These are phyloP conservation scores for Parnassius apollo DNA, from an alignment of 2,888 invertebrate species.

Conservation along the genomic window DNA sequence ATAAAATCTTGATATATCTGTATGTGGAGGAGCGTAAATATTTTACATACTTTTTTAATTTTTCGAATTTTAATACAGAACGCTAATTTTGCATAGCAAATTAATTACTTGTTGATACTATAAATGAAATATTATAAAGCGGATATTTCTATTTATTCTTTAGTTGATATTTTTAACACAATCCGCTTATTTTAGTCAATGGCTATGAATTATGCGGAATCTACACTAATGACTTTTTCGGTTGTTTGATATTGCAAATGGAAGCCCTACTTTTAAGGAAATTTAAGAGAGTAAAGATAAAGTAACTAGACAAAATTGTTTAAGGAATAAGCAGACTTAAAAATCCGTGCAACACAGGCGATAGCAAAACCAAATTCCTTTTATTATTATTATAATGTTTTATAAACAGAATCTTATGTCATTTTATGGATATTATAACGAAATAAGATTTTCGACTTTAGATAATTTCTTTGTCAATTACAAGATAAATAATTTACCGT, in stretches of 20 bases:
- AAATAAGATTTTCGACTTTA: no score
- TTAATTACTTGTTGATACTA: no score
- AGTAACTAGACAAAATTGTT: neutral
- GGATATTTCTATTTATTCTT: neutral
- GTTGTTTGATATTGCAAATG: constrained; percentile 5
- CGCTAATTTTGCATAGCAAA: no score
- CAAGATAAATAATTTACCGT: no score
- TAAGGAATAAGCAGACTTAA: neutral
- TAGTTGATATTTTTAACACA: neutral
- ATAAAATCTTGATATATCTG: neutral
- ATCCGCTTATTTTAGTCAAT: neutral
- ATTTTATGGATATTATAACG: neutral
- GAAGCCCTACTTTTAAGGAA: constrained; percentile 7
- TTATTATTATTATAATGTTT: no score
- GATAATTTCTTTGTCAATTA: no score
- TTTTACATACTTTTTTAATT: no score
- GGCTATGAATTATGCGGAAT: no score
- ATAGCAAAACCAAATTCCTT: constrained; percentile 2
- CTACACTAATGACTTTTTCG: neutral
- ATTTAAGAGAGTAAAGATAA: neutral
- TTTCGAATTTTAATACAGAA: no score
- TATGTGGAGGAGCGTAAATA: neutral
- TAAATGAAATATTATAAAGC: neutral
- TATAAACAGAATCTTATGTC: neutral
- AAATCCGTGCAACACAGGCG: constrained; percentile 5